Conservation (phyloP, 2,113 vertebrate genomes). For the Barnardius zonarius region DNA sequence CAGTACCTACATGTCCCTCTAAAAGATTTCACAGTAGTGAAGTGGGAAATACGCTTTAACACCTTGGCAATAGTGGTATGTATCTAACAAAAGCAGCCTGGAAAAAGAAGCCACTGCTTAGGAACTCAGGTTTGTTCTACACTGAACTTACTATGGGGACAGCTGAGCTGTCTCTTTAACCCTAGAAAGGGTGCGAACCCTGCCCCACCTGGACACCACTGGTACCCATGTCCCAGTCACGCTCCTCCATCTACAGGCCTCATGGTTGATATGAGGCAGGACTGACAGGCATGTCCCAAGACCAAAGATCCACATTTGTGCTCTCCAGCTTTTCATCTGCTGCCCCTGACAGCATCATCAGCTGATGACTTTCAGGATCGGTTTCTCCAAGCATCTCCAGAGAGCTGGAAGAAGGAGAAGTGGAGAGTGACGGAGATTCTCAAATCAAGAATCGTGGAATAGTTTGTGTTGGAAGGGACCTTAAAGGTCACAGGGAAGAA, state of each 20-base stretch:
- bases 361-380: not conserved
- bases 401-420: not conserved
- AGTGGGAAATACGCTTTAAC: not conserved
- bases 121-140: not conserved
- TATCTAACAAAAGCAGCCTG: not conserved
- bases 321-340: not conserved
- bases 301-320: not conserved
- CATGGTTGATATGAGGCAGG: not conserved
- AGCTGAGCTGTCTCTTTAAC: not conserved
- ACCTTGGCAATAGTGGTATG: not conserved
- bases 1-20: not conserved
- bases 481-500: not conserved
- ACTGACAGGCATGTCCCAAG: not conserved
- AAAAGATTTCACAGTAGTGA: not conserved
- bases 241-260: not conserved
- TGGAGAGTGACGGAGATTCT: not conserved
- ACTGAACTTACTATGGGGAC: not conserved
- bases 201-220: not conserved
- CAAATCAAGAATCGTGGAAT: not conserved
- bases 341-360: not conserved
- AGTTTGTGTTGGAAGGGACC: not conserved
- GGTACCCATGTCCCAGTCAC: fast-evolving
- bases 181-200: no score
- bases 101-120: not conserved
- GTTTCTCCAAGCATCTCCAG: not conserved